Evolutionary conservation across 1,140 invertebrate species (phyloP), one percentile per base, ranked within the genome.

Genomic region (Tetramorium simillimum): DNA sequence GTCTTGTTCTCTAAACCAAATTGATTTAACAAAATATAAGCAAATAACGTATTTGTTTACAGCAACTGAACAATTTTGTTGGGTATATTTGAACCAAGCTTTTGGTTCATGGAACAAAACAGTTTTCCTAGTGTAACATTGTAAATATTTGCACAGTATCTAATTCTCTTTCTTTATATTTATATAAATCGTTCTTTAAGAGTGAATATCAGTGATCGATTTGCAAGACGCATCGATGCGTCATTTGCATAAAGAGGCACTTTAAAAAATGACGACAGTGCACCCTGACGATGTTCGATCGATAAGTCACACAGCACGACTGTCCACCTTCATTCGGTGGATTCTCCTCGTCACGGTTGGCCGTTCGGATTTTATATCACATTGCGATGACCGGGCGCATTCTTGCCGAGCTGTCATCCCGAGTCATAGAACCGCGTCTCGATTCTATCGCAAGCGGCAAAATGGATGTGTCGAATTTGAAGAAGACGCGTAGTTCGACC

Each of bases 401-500:
- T 84, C 80, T 84, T 49, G 69, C 80, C 53, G 28, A 62, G 53
- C 80, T 84, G 80, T 75, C 69, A 84, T 75, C 56, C 69, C 53
- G 69, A 63, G 33, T 70, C 53, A 70, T 70, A 81, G 78, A 81
- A 70, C 14, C 14, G 53, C 49, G 77, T 58, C 53, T 73, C 67
- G 80, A 84, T 84, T 84, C 37, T 84, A 84, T 82, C 67, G 24
- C 53, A 37, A 21, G 37, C 3, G 37, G 51, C 43, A 84, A 84
- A 84, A 84, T 75, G 67, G 53, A 84, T 75, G 80, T 84, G 80
- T 84, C 80, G 80, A 81, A 70, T 81, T 70, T 81, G 78, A 84
- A 73, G 69, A 75, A 84, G 80, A 84, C 43, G 53, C 80, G 69
- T 73, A 60, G 40, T 53, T 7, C 51, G 40, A 40, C 28, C 28